Evolutionary conservation across 2,888 invertebrate species (phyloP).

Genomic region (Oxystoma pomonae): DNA sequence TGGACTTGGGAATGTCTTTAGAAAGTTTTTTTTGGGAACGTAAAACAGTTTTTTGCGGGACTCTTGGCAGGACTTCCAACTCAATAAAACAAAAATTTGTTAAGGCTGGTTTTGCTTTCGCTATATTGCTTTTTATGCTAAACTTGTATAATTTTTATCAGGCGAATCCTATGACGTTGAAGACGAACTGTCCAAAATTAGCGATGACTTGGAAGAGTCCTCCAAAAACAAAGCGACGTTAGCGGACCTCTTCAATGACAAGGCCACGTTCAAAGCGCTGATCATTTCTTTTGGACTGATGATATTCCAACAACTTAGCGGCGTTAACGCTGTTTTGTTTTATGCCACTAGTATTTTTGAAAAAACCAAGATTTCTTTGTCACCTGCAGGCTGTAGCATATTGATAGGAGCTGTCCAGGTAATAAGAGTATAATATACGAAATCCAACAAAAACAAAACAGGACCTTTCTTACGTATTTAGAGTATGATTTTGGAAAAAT

Average conservation of each 20-base stretch:
- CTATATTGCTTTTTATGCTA: too few relatives aligned
- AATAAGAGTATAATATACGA: too few relatives aligned
- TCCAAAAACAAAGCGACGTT: constrained; percentile 49
- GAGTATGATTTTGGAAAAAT: too few relatives aligned
- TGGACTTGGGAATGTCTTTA: too few relatives aligned
- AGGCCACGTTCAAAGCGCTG: constrained; percentile 35
- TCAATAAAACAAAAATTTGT: too few relatives aligned
- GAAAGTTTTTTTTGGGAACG: too few relatives aligned
- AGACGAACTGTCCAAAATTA: constrained; percentile 52
- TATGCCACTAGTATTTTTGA: constrained; percentile 42
- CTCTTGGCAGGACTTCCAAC: too few relatives aligned
- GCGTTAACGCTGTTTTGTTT: constrained; percentile 45
- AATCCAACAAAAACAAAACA: too few relatives aligned
- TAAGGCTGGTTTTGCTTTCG: too few relatives aligned
- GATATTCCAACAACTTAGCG: constrained; percentile 47
- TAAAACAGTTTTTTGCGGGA: too few relatives aligned
- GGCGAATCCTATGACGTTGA: constrained; percentile 53
- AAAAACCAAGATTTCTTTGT: constrained; percentile 36
- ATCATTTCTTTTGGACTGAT: constrained; percentile 45
- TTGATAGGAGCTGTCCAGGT: constrained; percentile 48
- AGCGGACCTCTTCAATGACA: constrained; percentile 40
- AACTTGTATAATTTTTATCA: too few relatives aligned
- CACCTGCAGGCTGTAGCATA: constrained; percentile 43
- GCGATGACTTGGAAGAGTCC: constrained; percentile 49
- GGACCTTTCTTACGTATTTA: too few relatives aligned